Evolutionary conservation across 2,113 vertebrate species (phyloP), one percentile per base, ranked within the genome.

Genomic region (Vanacampus margaritifer): DNA sequence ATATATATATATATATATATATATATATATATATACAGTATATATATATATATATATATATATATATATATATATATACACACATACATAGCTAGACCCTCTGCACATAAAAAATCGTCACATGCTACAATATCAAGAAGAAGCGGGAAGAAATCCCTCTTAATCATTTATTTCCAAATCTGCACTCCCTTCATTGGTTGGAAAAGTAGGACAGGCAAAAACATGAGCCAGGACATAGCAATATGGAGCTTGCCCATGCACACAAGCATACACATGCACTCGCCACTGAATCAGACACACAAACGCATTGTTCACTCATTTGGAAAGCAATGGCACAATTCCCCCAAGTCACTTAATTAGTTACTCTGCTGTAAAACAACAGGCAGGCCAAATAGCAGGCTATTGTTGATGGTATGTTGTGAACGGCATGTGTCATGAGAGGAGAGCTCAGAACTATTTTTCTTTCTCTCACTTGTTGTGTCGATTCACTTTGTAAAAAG

Each of bases 301-400:
- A 51, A 76, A 67, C 50, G 67, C 69, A 75, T 19, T 71, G 78
- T 72, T 87, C 84, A 86, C 83, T 87, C 76, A 85, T 79, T 79
- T 79, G 72, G 75, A 85, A 82, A 75, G 56, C 46, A 65, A 79
- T 85, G 68, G 65, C 76, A 79, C 67, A 65, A 67, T 76, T 79
- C 65, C 78, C 53, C 70, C 71, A 76, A 72, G 76, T 82, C 61
- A 68, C 61, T 65, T 81, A 70, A 86, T 87, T 72, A 86, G 71
- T 79, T 84, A 84, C 84, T 87, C 74, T 71, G 79, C 67, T 86
- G 78, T 84, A 65, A 88, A 84, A 66, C 70, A 81, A 72, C 65
- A 76, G 24, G 28, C 64, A 41, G 32, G 26, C 24, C 13, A 59
- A 70, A 60, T 35, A 16, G 54, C 59, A 57, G 53, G 67, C 45